Base-by-base conservation (phyloP, 2,113 vertebrate genomes). In the Phoxinus phoxinus region DNA sequence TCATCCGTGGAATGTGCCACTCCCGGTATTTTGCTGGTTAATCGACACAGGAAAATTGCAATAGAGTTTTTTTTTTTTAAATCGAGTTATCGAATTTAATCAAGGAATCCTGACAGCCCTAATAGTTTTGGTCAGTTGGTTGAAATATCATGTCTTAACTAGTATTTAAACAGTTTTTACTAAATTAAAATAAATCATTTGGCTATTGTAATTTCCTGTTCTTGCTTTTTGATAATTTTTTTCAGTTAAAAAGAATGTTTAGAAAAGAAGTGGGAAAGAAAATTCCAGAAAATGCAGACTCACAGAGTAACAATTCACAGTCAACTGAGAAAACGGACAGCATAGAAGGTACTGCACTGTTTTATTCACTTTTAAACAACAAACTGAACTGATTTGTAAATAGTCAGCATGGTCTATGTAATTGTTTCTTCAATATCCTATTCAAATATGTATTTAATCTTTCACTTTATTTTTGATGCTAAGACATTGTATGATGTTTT, bases 221-320 rank as follows among this genome's bases (percentile, higher is more conserved):
- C 10, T n/a, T 23, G n/a, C 0, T 23, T 59, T 35, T 37, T 82
- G 44, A 76, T 48, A 12, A 35, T 23, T 74, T 84, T 61, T 63
- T 65, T 10, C 90, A 95, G 95, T 94, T 98, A 84, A 98, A 98
- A 89, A 93, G 96, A 63, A 94, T 99, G 78, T 93, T 97, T 91
- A 98, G 97, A 93, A 99, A 98, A 89, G 97, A 98, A 87, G 94
- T 94, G 0, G 96, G 96, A 85, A 96, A 96, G 94, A 98, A 97
- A 93, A 94, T 94, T 86, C 93, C 94, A 0, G 97, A 97, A 80
- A 94, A 94, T 2, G 85, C 94, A 0, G 97, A 98, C 11, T 76
- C 92, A 46, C 97, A 94, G 90, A 92, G 93, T 89, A 65, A 91
- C 73, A 35, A 80, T 48, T 90, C 93, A 58, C 87, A 91, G 23